Percentiles rank a stretch among this genome's conserved stretches.
Conservation (phyloP, 92 coral and sea anemone genomes). For the Palythoa grandis region DNA sequence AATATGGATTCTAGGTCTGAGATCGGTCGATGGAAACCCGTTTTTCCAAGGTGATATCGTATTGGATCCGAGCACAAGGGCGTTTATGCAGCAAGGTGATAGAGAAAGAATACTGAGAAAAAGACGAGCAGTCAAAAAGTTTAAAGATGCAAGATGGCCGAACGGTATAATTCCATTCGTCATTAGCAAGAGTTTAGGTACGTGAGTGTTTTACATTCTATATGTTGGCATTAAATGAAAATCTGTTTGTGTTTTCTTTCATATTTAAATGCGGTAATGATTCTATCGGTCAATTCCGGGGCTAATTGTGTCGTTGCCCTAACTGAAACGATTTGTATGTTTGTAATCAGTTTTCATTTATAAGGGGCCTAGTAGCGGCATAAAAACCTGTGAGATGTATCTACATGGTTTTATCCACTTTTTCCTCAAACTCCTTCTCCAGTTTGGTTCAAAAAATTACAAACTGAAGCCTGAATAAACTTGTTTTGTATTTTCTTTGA, state of each 20-base stretch:
- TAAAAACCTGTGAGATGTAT: neutral
- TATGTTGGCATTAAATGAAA: neutral
- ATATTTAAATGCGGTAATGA: neutral
- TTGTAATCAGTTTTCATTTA: neutral
- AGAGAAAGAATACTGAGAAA: conserved; percentile 52
- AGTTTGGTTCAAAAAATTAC: neutral
- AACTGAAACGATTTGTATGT: neutral
- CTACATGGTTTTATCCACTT: neutral
- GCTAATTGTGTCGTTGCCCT: neutral
- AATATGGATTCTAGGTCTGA: conserved; percentile 59
- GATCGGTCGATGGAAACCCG: conserved; percentile 66
- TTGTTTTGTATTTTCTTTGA: neutral
- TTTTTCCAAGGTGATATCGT: conserved; percentile 97
- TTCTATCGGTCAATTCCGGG: neutral
- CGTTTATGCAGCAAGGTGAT: conserved; percentile 62
- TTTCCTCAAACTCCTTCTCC: neutral
- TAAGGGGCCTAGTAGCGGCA: neutral
- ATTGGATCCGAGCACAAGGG: conserved; percentile 73
- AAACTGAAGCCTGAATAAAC: neutral
- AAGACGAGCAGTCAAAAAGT: conserved; percentile 85
- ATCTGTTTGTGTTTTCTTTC: neutral
- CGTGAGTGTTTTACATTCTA: conserved; percentile 38
- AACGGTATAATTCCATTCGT: conserved; percentile 89
- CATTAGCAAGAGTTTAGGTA: conserved; percentile 80
- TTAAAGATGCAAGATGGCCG: conserved; percentile 80